Evolutionary conservation across 2,888 invertebrate genomes (phyloP).

Genomic region (Tribolium freemani): DNA sequence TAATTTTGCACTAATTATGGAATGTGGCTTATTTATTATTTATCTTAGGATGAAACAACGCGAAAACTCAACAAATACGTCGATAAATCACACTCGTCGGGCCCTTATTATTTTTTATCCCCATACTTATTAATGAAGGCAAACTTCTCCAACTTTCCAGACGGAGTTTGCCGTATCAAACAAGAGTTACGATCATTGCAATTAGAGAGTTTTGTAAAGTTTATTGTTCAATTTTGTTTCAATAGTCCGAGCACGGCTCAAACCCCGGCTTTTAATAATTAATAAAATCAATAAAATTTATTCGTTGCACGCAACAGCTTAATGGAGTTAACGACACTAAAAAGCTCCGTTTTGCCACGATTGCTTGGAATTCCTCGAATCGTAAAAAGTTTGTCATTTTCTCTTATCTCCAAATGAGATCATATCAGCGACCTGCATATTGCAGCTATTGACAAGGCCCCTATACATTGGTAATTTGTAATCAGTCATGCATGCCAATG

Average conservation of each 20-base stretch:
- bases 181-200: conserved; percentile 11
- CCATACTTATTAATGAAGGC: conserved; percentile 10
- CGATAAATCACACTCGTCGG: conserved; percentile 18
- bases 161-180: conserved; percentile 6
- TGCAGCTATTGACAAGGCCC: conserved; percentile 25
- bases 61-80: conserved; percentile 12
- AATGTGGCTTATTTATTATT: conserved; percentile 43
- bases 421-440: background rate
- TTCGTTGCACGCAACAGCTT: conserved; percentile 8
- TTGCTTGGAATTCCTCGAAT: background rate
- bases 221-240: conserved; percentile 9
- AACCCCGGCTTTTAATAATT: conserved; percentile 4
- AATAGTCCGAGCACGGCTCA: background rate
- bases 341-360: background rate
- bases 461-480: conserved; percentile 61
- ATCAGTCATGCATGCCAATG: conserved; percentile 60
- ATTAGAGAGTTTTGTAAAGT: conserved; percentile 10
- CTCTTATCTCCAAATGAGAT: background rate
- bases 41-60: background rate
- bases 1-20: conserved; percentile 50
- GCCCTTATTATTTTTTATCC: conserved; percentile 26
- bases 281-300: conserved; percentile 17
- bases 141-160: conserved; percentile 24
- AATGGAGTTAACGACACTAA: background rate
- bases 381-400: background rate